Conservation (phyloP, 2,797 vertebrate genomes). For the Artibeus jamaicensis region DNA sequence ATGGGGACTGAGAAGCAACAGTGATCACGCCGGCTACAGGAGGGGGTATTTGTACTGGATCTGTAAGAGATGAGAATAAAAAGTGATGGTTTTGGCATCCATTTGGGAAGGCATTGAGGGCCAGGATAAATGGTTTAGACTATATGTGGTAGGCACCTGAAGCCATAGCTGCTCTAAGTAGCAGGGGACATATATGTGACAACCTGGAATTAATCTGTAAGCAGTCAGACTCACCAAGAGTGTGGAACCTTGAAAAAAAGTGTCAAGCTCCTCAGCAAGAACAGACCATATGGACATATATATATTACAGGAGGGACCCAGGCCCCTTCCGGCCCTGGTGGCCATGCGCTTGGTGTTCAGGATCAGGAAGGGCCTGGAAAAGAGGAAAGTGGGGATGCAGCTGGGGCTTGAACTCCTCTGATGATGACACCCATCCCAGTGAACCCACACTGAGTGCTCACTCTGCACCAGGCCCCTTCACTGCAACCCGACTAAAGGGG, state of each 20-base stretch:
- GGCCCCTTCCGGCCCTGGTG: background rate
- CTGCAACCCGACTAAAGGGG: background rate
- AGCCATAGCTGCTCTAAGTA: background rate
- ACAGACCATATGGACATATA: background rate
- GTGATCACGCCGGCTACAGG: background rate
- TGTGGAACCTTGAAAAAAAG: background rate
- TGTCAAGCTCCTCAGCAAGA: background rate
- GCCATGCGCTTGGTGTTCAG: background rate
- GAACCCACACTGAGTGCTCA: background rate
- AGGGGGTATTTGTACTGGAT: background rate
- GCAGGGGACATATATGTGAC: background rate
- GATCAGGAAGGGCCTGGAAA: background rate
- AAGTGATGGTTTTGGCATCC: background rate
- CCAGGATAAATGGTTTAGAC: background rate
- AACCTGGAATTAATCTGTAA: background rate
- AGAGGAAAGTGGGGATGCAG: background rate
- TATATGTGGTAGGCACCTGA: background rate
- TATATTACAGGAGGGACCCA: background rate
- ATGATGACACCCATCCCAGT: background rate
- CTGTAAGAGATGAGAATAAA: background rate
- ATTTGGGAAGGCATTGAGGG: background rate
- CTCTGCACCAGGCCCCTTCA: background rate
- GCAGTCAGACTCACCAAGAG: background rate
- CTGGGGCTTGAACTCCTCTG: background rate
- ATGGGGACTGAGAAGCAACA: background rate